Evolutionary conservation across 2,888 invertebrate genomes (phyloP), one percentile per base, ranked within the genome.

Genomic region (Spilosoma lubricipeda): DNA sequence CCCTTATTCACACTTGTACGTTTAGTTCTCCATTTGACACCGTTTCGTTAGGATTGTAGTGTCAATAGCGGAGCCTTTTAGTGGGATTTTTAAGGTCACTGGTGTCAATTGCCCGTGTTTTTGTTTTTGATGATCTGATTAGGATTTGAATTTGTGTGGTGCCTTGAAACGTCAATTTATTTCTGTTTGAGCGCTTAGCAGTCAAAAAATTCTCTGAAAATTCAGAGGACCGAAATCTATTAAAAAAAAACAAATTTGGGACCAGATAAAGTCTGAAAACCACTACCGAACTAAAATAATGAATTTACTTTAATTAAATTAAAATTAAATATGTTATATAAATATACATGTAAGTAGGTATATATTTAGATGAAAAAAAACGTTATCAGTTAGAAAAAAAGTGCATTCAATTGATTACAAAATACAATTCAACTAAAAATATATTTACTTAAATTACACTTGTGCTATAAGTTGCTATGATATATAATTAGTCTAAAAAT

Each of bases 41-140:
- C 30, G 2, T 63, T 30, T 63, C 18, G 30, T 63, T 63, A 63
- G 63, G 63, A 30, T 30, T 30, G 27, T 63, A 63, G 63, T 63
- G 63, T 63, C 63, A 63, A 63, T 63, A 63, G 63, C 63, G 59
- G n/a, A 59, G 18, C 52, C 63, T 30, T 30, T 63, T 30, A 30
- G 27, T 27, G 1, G 63, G 30, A 18, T 30, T 5, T 63, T 63
- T 59, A 63, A 59, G 63, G 30, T 30, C 7, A 63, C 30, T 30
- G 63, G 30, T 18, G 30, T 63, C 30, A 63, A 30, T 63, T 63
- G 30, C 11, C n/a, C 56, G 2, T 27, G 27, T 59, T 56, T 1
- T 59, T 59, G 0, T 15, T 59, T 59, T 56, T 7, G 3, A 59
- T 30, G 18, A 30, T 15, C 18, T 63, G 27, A 63, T 63, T 15